phyloP scores from a whole-genome alignment of 2,113 vertebrate species.

The Ictidomys tridecemlineatus region DNA sequence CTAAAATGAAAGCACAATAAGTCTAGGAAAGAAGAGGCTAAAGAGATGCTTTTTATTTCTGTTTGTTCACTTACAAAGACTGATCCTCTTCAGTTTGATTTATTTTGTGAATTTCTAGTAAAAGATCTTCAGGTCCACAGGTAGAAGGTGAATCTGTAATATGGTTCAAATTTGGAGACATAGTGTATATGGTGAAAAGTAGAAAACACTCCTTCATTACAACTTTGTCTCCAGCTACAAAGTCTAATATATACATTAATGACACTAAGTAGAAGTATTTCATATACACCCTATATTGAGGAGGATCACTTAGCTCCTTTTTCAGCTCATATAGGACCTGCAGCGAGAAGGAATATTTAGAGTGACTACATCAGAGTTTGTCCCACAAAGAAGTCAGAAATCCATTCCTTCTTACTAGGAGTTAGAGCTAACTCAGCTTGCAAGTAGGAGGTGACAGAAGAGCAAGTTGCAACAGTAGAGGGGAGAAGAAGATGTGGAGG shows the following conservation, averaged over 20 bases:
- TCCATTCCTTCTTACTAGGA: neutral
- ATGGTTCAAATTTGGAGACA: conserved; percentile 4
- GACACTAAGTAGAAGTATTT: conserved; percentile 23
- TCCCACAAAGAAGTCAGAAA: neutral
- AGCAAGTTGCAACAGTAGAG: neutral
- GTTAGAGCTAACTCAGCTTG: neutral
- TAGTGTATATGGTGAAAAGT: neutral
- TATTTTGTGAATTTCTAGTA: conserved; percentile 9
- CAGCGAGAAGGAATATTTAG: neutral
- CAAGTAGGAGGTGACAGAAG: neutral
- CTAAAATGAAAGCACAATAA: conserved; percentile 48
- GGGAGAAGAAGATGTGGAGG: neutral
- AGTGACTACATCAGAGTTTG: neutral
- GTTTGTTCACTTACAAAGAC: conserved; percentile 3
- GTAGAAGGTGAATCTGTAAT: neutral
- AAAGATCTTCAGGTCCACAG: neutral
- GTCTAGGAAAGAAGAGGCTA: neutral
- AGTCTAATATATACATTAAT: neutral
- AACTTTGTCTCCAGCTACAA: neutral
- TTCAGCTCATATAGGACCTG: neutral
- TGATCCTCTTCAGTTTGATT: neutral
- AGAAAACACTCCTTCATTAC: neutral
- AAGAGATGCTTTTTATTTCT: neutral
- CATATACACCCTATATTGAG: neutral
- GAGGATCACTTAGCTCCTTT: neutral